Percentiles rank a stretch among this genome's conserved stretches.
These are phyloP conservation scores for Oreochromis niloticus DNA, from an alignment of 2,113 vertebrate genomes.

Conservation along the genomic window DNA sequence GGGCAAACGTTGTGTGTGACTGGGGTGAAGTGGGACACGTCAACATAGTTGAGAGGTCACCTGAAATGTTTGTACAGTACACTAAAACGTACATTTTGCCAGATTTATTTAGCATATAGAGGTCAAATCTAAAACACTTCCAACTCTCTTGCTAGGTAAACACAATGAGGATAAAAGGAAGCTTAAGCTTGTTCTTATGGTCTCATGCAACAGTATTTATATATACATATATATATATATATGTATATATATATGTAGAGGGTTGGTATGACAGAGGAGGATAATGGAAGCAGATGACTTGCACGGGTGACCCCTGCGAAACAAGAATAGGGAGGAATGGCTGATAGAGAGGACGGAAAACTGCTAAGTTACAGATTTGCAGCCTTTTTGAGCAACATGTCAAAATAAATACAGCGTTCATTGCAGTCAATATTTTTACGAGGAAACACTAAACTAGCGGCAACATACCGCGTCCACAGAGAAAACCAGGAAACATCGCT, in stretches of 20 bases:
- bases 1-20: not conserved
- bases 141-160: not conserved
- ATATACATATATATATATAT: no score
- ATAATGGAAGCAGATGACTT: not conserved
- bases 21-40: not conserved
- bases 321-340: not conserved
- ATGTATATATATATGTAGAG: not conserved
- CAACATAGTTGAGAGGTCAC: not conserved
- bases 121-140: not conserved
- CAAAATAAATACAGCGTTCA: not conserved
- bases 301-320: accelerated
- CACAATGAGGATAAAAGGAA: not conserved
- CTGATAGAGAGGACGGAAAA: not conserved
- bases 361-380: not conserved
- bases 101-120: not conserved
- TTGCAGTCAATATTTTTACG: not conserved
- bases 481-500: not conserved
- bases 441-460: not conserved
- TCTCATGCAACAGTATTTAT: not conserved
- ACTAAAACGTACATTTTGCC: not conserved
- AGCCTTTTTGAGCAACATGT: not conserved
- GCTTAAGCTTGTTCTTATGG: not conserved
- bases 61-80: not conserved
- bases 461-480: not conserved
- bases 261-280: not conserved